These are phyloP conservation scores for Typhlichthys eigenmanni DNA, from an alignment of 2,797 vertebrate genomes.

Conservation along the genomic window DNA sequence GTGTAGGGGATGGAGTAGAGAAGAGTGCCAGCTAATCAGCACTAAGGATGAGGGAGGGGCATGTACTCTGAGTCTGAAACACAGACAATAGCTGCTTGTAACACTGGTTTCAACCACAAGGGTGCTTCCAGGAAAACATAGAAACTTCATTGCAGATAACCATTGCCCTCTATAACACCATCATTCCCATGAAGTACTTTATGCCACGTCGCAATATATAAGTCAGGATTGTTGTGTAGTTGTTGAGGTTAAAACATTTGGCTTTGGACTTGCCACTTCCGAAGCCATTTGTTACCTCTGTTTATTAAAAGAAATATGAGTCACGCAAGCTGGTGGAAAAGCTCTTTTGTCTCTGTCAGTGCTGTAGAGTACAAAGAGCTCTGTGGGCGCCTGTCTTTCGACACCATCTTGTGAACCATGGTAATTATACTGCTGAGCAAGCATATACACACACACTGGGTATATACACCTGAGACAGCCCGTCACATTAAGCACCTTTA, in stretches of 20 bases:
- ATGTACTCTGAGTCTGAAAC: too few species aligned
- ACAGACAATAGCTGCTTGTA: too few species aligned
- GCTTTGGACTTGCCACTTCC: slow-evolving; percentile 23
- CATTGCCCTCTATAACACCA: slow-evolving; percentile 53
- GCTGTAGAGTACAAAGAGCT: neutral
- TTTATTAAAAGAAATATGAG: slow-evolving; percentile 41
- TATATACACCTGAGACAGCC: slow-evolving; percentile 14
- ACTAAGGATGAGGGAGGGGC: too few species aligned
- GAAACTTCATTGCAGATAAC: slow-evolving; percentile 26
- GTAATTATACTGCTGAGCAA: slow-evolving; percentile 43
- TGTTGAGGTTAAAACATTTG: slow-evolving; percentile 49
- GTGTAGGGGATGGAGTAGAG: too few species aligned
- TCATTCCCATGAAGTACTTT: slow-evolving; percentile 38
- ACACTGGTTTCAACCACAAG: too few species aligned
- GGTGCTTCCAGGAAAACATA: too few species aligned
- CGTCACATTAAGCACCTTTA: slow-evolving; percentile 26
- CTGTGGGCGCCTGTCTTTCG: slow-evolving; percentile 1
- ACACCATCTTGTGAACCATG: slow-evolving; percentile 8
- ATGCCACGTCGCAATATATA: slow-evolving; percentile 44
- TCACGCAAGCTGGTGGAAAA: slow-evolving; percentile 14
- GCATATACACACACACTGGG: slow-evolving; percentile 20
- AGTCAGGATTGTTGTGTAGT: slow-evolving; percentile 37
- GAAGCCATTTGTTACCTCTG: slow-evolving; percentile 44
- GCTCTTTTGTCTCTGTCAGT: neutral
- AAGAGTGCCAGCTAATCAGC: too few species aligned